Conservation (phyloP, 2,797 vertebrate species). For the Sebastes diploproa region DNA sequence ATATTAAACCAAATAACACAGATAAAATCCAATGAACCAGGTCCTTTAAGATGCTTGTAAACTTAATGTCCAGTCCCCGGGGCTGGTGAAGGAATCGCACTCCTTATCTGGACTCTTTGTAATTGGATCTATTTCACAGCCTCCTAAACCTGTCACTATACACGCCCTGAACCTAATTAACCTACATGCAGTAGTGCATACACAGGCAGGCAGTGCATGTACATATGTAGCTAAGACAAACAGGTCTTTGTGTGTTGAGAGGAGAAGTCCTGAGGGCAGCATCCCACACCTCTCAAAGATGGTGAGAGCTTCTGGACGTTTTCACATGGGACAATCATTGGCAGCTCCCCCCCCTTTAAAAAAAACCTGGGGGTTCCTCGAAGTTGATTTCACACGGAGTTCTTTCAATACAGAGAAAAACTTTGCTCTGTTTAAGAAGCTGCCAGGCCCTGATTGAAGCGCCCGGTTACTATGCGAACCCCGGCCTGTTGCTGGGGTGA, state of each 20-base stretch:
- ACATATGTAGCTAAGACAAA: conserved; percentile 48
- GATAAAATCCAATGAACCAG: conserved; percentile 63
- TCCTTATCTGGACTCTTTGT: conserved; percentile 37
- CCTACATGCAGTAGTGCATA: conserved; percentile 3
- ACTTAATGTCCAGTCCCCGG: conserved; percentile 68
- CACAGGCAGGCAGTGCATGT: conserved; percentile 1
- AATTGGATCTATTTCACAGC: conserved; percentile 49
- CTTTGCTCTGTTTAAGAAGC: conserved; percentile 75
- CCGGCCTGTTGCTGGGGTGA: conserved; percentile 83
- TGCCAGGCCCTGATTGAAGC: conserved; percentile 80
- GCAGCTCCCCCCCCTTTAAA: conserved; percentile 36
- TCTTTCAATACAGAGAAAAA: conserved; percentile 72
- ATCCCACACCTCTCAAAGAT: conserved; percentile 58
- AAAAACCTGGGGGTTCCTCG: conserved; percentile 35
- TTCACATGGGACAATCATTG: conserved; percentile 71
- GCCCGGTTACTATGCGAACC: conserved; percentile 83
- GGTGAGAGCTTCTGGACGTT: conserved; percentile 50
- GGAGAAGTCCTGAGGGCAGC: conserved; percentile 39
- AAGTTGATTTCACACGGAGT: conserved; percentile 78
- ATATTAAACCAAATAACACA: conserved; percentile 71
- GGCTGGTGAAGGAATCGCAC: conserved; percentile 33
- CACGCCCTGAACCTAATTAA: conserved; percentile 49
- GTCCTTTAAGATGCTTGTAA: conserved; percentile 71
- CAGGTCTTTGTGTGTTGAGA: conserved; percentile 46
- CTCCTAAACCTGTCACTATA: conserved; percentile 33